phyloP scores from a whole-genome alignment of 2,797 vertebrate genomes.

The Sternarchorhynchus goeldii region DNA sequence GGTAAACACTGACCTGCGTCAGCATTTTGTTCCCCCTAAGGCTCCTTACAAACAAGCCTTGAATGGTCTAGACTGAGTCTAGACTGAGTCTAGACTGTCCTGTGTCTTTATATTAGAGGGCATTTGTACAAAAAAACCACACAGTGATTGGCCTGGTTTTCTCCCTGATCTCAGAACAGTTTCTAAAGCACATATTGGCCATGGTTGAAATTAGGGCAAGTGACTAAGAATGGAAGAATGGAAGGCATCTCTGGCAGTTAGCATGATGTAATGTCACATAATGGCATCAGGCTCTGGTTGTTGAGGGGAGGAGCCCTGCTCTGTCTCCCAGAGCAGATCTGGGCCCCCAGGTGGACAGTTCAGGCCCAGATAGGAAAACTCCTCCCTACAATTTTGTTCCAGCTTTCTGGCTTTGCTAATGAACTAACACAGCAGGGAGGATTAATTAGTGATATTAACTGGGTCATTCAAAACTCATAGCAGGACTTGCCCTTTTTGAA shows the following conservation, averaged over 20 bases:
- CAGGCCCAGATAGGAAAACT: too few species aligned
- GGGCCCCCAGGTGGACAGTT: too few species aligned
- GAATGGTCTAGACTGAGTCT: constrained; percentile 31
- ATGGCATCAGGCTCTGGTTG: too few species aligned
- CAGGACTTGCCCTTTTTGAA: too few species aligned
- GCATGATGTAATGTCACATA: not conserved
- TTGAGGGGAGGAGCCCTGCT: too few species aligned
- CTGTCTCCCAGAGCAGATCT: too few species aligned
- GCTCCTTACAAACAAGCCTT: constrained; percentile 21
- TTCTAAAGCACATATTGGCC: not conserved
- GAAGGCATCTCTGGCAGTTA: not conserved
- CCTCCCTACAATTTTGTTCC: too few species aligned
- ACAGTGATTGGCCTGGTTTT: not conserved
- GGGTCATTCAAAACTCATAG: too few species aligned
- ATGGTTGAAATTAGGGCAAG: not conserved
- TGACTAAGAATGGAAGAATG: not conserved
- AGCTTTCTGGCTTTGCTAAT: too few species aligned
- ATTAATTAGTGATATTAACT: too few species aligned
- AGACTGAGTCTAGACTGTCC: constrained; percentile 19
- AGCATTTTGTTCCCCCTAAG: not conserved
- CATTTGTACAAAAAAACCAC: not conserved
- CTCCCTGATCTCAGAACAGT: not conserved
- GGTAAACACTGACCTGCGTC: not conserved
- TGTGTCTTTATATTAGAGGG: not conserved
- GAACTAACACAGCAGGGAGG: too few species aligned